These are phyloP conservation scores for Andrena flavipes DNA, from an alignment of 2,888 invertebrate species.

Conservation along the genomic window DNA sequence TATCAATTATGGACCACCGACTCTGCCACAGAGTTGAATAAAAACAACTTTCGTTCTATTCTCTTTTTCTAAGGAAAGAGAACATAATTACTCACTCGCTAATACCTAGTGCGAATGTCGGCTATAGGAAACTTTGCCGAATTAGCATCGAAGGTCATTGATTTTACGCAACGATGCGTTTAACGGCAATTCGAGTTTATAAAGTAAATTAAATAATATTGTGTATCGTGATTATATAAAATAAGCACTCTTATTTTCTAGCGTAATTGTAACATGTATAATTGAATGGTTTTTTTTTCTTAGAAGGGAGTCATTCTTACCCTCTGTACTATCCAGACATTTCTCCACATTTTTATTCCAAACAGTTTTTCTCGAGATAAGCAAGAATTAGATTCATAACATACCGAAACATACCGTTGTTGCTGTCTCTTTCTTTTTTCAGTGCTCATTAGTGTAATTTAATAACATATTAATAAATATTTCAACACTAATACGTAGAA, in stretches of 20 bases:
- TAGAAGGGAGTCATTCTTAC: constrained; percentile 55
- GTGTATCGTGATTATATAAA: constrained; percentile 70
- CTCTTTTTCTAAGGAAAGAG: constrained; percentile 67
- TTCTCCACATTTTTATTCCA: constrained; percentile 59
- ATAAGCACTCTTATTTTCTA: constrained; percentile 79
- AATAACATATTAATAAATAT: constrained; percentile 73
- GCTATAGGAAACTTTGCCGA: constrained; percentile 67
- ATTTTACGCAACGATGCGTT: constrained; percentile 68
- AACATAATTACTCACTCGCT: constrained; percentile 72
- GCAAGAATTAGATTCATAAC: constrained; percentile 48
- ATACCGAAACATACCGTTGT: constrained; percentile 46
- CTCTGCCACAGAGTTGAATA: constrained; percentile 75
- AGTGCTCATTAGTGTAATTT: constrained; percentile 73
- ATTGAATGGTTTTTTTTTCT: constrained; percentile 64
- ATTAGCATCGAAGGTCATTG: constrained; percentile 68
- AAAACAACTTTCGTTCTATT: constrained; percentile 66
- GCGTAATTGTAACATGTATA: constrained; percentile 79
- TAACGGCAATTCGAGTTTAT: constrained; percentile 74
- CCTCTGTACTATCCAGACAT: constrained; percentile 61
- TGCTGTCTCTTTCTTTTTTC: constrained; percentile 54
- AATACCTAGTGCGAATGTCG: constrained; percentile 64
- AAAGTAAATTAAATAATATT: constrained; percentile 73
- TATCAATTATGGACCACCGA: constrained; percentile 76
- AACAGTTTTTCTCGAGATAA: constrained; percentile 32
- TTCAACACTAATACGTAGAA: constrained; percentile 62